Evolutionary conservation across 2,113 vertebrate species (phyloP).

Genomic region (Aphelocoma coerulescens): DNA sequence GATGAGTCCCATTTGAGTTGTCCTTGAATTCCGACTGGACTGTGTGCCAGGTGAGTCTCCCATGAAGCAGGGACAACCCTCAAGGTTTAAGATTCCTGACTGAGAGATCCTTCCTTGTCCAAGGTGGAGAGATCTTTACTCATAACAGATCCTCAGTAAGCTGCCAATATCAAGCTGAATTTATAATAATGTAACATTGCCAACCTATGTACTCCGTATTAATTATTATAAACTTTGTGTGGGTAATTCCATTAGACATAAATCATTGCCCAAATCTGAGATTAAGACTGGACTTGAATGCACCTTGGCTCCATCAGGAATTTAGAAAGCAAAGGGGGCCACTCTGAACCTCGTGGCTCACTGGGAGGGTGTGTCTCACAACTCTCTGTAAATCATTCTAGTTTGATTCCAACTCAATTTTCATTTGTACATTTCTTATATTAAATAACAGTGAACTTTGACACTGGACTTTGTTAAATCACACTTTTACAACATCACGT

Average conservation of each 20-base stretch:
- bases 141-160: accelerated
- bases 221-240: background rate
- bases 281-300: background rate
- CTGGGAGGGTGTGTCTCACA: background rate
- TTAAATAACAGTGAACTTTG: background rate
- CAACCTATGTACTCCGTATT: background rate
- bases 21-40: background rate
- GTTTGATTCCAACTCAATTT: background rate
- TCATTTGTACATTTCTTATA: background rate
- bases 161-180: background rate
- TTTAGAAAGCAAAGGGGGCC: background rate
- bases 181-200: background rate
- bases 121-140: background rate
- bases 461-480: too few species aligned
- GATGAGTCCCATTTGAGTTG: background rate
- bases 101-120: background rate
- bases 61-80: background rate
- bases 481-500: background rate
- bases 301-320: background rate
- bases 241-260: background rate
- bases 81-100: background rate
- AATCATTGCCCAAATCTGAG: background rate
- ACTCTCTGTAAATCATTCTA: background rate
- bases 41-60: background rate
- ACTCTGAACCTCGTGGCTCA: background rate